These are phyloP conservation scores for Cranoglanis bouderius DNA, from an alignment of 2,113 vertebrate species.

Conservation along the genomic window DNA sequence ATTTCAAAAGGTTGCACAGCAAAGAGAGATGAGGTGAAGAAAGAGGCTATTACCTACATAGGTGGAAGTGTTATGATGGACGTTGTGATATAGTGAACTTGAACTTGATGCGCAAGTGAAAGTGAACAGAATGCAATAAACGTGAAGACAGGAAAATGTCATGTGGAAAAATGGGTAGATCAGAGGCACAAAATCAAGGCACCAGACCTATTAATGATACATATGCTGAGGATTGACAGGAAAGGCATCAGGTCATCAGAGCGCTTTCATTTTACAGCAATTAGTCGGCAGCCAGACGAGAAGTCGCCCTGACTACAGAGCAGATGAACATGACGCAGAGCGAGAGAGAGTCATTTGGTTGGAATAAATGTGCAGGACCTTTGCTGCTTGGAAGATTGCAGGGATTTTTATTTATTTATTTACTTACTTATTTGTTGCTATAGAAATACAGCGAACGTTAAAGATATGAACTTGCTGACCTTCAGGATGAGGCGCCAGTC, in stretches of 20 bases:
- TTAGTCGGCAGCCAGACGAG: constrained; percentile 56
- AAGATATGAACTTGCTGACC: constrained; percentile 59
- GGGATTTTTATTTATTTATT: constrained; percentile 3
- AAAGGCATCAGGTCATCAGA: constrained; percentile 60
- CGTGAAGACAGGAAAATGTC: constrained; percentile 69
- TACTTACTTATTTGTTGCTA: not conserved
- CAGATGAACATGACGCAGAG: constrained; percentile 28
- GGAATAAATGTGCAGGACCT: constrained; percentile 65
- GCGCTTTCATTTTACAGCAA: constrained; percentile 64
- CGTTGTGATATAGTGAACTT: constrained; percentile 54
- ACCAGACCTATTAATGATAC: constrained; percentile 66
- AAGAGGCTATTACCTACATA: constrained; percentile 55
- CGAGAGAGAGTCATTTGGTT: constrained; percentile 52
- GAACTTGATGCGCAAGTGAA: constrained; percentile 54
- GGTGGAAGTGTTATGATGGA: constrained; percentile 61
- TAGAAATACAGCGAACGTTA: constrained; percentile 48
- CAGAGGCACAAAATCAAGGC: constrained; percentile 42
- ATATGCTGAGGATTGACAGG: constrained; percentile 55
- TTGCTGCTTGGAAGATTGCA: constrained; percentile 55
- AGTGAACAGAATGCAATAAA: constrained; percentile 61
- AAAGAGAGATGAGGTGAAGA: constrained; percentile 35
- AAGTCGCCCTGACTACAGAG: constrained; percentile 57
- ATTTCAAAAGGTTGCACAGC: constrained; percentile 64
- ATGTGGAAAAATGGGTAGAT: constrained; percentile 53
- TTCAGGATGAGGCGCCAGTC: constrained; percentile 17